Base-by-base conservation (phyloP, 2,888 invertebrate genomes). In the Netelia inedita region DNA sequence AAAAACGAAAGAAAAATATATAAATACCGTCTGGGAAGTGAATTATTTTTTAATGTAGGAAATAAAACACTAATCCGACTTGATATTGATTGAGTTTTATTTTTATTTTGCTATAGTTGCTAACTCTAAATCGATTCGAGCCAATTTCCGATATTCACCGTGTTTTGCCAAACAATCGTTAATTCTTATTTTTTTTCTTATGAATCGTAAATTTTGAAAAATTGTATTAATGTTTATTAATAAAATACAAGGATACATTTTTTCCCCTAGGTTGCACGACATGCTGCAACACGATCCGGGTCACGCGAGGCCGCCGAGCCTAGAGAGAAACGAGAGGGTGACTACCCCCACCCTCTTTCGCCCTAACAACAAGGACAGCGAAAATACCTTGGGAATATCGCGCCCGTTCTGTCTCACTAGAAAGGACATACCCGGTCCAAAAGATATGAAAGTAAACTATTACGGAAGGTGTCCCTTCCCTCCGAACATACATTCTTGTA, bases 271-370 rank as follows among this genome's bases (percentile, higher is more conserved):
- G 65, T 82, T 73, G 72, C 71, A 66, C 69, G 72, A 55, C 74
- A 75, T 79, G 66, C 68, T 73, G 57, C 83, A 82, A 82, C 83
- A 78, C 83, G 82, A 88, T 88, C 78, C 86, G 81, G 88, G 88
- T 88, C 88, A 88, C 75, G 79, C 85, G 84, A 87, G 61, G 72
- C 68, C 68, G 78, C 41, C 66, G 14, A 11, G 66, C 59, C 43
- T 8, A 65, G 16, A 65, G 11, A 61, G 53, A 63, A 11, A 41
- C 28, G 71, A 19, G 11, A 19, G 28, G 57, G 28, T 28, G 46
- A 16, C 57, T 16, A 19, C 46, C 19, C 57, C 16, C 66, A 43
- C 35, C 35, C 53, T 50, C 66, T 69, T 16, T 65, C 43, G 23
- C 41, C 66, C 66, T 55, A 23, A 0, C 41, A 14, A n/a, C 53